A percentile compares a stretch with the other conserved stretches of the same genome.
These are phyloP conservation scores for Polydrusus cervinus DNA, from an alignment of 2,888 invertebrate genomes.

Conservation along the genomic window DNA sequence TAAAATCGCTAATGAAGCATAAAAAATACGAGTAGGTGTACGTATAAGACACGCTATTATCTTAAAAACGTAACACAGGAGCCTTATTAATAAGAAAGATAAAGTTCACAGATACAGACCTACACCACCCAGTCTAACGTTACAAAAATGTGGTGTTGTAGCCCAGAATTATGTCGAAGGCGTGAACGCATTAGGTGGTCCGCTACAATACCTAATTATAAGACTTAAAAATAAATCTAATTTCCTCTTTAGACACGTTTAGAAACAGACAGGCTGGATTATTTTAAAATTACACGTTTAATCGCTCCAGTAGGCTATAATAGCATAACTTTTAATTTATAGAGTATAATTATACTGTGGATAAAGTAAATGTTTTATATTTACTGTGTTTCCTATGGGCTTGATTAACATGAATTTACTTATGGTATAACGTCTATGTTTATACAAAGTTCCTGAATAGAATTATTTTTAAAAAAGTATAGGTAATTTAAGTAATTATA, in stretches of 20 bases:
- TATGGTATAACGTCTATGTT: not conserved
- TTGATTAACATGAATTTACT: not conserved
- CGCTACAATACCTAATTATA: constrained; percentile 44
- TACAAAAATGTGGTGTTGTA: constrained; percentile 46
- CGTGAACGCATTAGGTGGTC: constrained; percentile 54
- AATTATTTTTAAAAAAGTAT: no score
- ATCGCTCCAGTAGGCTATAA: constrained; percentile 20
- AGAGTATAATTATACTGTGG: constrained; percentile 7
- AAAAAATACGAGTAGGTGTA: constrained; percentile 28
- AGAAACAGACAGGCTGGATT: constrained; percentile 26
- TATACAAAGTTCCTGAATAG: not conserved
- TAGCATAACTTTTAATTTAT: constrained; percentile 12
- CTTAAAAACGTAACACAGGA: constrained; percentile 42
- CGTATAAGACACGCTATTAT: constrained; percentile 33
- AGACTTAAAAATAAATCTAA: constrained; percentile 42
- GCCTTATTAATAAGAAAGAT: constrained; percentile 51
- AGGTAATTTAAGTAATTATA: no score
- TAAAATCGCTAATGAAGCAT: no score
- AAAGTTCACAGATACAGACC: constrained; percentile 43
- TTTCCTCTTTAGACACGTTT: constrained; percentile 33
- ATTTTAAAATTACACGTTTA: constrained; percentile 33
- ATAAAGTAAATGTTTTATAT: not conserved
- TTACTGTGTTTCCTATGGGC: not conserved
- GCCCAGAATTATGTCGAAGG: constrained; percentile 42
- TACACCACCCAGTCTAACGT: constrained; percentile 38